These are phyloP conservation scores for Pangasius djambal DNA, from an alignment of 2,797 vertebrate genomes.

Conservation along the genomic window DNA sequence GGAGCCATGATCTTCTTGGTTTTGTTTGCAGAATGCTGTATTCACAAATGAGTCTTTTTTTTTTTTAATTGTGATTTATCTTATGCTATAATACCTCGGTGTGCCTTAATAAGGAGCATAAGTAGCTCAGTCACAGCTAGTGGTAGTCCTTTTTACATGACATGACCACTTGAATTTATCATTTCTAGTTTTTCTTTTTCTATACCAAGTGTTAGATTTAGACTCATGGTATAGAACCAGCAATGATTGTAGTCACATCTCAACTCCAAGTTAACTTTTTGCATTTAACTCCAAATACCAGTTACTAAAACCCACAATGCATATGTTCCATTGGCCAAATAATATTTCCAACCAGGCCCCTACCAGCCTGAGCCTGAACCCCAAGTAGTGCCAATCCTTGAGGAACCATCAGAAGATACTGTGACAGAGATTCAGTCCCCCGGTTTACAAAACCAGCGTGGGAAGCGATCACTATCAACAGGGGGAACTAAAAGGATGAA, in stretches of 20 bases:
- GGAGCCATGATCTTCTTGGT: conserved; percentile 69
- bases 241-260: conserved; percentile 34
- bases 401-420: conserved; percentile 87
- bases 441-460: conserved; percentile 81
- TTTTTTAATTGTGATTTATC: conserved; percentile 69
- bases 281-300: conserved; percentile 18
- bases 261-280: conserved; percentile 9
- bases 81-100: conserved; percentile 77
- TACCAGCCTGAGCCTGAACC: conserved; percentile 89
- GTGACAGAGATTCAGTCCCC: conserved; percentile 82
- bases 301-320: conserved; percentile 34
- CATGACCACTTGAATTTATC: conserved; percentile 25
- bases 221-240: conserved; percentile 18
- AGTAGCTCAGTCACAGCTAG: conserved; percentile 49
- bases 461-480: conserved; percentile 86
- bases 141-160: conserved; percentile 37
- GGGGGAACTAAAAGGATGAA: conserved; percentile 75
- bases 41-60: conserved; percentile 62
- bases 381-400: conserved; percentile 88
- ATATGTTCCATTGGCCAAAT: conserved; percentile 88
- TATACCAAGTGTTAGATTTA: conserved; percentile 28
- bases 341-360: conserved; percentile 90
- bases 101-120: conserved; percentile 68
- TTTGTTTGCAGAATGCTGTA: conserved; percentile 72
- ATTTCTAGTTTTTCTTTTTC: conserved; percentile 23